A percentile compares a stretch with the other conserved stretches of the same genome.
Evolutionary conservation across 2,888 invertebrate genomes (phyloP).

Genomic region (Spodoptera picta): DNA sequence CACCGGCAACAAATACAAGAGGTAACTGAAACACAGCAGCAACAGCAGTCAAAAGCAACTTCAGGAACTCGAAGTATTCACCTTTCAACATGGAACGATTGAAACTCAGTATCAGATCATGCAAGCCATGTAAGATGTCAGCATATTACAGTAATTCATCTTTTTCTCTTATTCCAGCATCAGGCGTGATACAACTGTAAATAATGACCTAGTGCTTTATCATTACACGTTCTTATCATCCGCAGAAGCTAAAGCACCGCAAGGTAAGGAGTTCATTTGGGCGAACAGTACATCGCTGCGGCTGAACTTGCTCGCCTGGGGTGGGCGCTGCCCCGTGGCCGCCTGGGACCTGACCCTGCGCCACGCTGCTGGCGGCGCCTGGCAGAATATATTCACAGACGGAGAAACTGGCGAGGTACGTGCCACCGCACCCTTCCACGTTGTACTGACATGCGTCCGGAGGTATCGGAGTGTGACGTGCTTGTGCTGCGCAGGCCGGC

Average conservation of each 20-base stretch:
- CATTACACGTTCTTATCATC: constrained; percentile 30
- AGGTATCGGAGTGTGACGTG: background rate
- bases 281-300: constrained; percentile 92
- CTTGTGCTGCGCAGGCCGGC: constrained; percentile 72
- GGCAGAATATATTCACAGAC: constrained; percentile 72
- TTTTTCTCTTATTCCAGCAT: too few species aligned
- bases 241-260: constrained; percentile 89
- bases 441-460: background rate
- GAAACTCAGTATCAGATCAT: too few species aligned
- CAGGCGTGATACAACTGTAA: too few species aligned
- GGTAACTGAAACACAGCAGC: too few species aligned
- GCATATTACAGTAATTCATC: too few species aligned
- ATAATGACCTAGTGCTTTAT: too few species aligned
- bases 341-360: constrained; percentile 90
- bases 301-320: constrained; percentile 92
- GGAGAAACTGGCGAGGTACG: constrained; percentile 70
- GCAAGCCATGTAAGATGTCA: too few species aligned
- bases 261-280: constrained; percentile 90
- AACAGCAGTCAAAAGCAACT: too few species aligned
- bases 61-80: too few species aligned
- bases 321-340: constrained; percentile 91
- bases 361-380: constrained; percentile 69
- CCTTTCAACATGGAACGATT: too few species aligned
- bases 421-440: background rate
- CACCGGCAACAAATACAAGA: too few species aligned